Percentiles rank a stretch among this genome's conserved stretches.
Conservation (phyloP, 2,797 vertebrate genomes). For the Gambelia wislizenii region DNA sequence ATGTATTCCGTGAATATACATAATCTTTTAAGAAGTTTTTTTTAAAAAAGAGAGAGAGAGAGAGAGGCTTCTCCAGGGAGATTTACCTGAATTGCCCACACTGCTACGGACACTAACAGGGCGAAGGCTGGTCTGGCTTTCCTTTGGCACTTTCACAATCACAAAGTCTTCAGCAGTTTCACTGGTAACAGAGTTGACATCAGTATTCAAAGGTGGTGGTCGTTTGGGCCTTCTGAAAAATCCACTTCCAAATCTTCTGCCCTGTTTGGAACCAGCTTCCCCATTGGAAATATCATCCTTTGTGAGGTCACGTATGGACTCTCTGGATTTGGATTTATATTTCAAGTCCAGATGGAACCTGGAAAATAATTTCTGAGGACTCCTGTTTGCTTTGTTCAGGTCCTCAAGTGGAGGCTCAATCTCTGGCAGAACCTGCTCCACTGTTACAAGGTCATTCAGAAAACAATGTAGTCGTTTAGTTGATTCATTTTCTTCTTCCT, state of each 20-base stretch:
- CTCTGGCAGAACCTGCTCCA: slow-evolving; percentile 77
- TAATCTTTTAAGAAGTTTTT: background rate
- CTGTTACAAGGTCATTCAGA: slow-evolving; percentile 77
- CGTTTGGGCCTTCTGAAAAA: slow-evolving; percentile 72
- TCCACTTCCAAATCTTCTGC: slow-evolving; percentile 63
- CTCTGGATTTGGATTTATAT: slow-evolving; percentile 72
- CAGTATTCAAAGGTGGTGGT: slow-evolving; percentile 55
- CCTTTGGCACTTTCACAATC: slow-evolving; percentile 70
- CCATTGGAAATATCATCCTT: slow-evolving; percentile 53
- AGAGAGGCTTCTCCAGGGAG: background rate
- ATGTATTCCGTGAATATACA: background rate
- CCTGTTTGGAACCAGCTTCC: slow-evolving; percentile 67
- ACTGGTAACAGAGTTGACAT: slow-evolving; percentile 60
- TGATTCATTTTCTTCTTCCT: slow-evolving; percentile 73
- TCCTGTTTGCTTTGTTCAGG: slow-evolving; percentile 63
- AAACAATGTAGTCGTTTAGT: slow-evolving; percentile 76
- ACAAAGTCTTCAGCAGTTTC: slow-evolving; percentile 72
- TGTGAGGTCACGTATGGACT: slow-evolving; percentile 67
- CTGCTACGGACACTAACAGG: slow-evolving; percentile 59
- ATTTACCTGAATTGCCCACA: slow-evolving; percentile 78
- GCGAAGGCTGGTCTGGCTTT: slow-evolving; percentile 49
- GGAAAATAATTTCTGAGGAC: slow-evolving; percentile 70
- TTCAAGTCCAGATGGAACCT: slow-evolving; percentile 57
- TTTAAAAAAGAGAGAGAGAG: no score
- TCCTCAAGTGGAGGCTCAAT: slow-evolving; percentile 71